These are phyloP conservation scores for Scomberomorus guttatus DNA, from an alignment of 2,797 vertebrate genomes.

Conservation along the genomic window DNA sequence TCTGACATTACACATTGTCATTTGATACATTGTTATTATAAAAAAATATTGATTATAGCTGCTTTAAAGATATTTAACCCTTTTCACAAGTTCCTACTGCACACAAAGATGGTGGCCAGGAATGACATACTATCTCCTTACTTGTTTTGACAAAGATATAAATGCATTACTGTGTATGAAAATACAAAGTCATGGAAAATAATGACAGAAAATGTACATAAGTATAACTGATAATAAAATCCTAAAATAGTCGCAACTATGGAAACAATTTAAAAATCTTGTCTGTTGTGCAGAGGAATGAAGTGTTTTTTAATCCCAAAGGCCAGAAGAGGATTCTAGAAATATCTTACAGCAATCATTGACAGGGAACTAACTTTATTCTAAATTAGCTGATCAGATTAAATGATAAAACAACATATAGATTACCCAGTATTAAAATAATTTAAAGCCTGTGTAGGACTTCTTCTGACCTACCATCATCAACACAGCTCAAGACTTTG, in stretches of 20 bases:
- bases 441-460: background rate
- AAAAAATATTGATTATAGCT: no score
- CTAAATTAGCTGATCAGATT: no score
- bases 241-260: background rate
- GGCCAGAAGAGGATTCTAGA: background rate
- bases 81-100: background rate
- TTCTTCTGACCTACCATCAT: background rate
- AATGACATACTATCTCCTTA: background rate
- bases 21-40: no score
- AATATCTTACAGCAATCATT: background rate
- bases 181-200: background rate
- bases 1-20: no score
- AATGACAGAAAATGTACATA: background rate
- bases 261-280: background rate
- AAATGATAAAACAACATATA: no score
- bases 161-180: background rate
- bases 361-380: background rate
- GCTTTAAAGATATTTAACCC: no score
- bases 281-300: background rate
- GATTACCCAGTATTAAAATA: background rate
- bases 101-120: background rate
- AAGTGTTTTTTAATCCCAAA: background rate
- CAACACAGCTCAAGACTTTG: background rate
- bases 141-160: background rate
- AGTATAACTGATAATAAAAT: no score